Base-by-base conservation (phyloP, 23 tunicate genomes). In the Styela plicata region DNA sequence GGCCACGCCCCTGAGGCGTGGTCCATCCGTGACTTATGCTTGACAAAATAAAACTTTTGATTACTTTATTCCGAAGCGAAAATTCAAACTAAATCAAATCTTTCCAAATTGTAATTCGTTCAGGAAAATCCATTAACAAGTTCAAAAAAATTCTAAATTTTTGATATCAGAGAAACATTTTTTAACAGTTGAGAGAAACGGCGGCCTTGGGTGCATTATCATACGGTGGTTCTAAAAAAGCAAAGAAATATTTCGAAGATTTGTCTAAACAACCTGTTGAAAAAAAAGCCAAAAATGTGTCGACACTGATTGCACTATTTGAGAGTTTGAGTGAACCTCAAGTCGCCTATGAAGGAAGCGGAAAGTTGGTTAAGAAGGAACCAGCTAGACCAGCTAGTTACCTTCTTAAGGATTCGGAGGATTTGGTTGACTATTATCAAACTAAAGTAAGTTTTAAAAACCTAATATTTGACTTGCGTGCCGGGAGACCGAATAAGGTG, bases 171-270 rank as follows among this genome's bases (percentile, higher is more conserved):
- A n/a, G n/a, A n/a, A n/a, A n/a, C n/a, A n/a, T n/a, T n/a, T n/a
- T 44, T 44, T 44, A 44, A 44, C 57, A 44, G 57, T 18, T 71
- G 3, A 22, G 17, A n/a, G 34, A 33, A 10, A 34, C 75, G 21
- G 79, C 84, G 7, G 36, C 64, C 3, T 24, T 85, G 29, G 79
- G 69, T 10, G 84, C 76, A 2, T 61, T 67, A 2, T 36, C 36
- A 22, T 85, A 70, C 22, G 69, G 27, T 21, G 34, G 75, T 16
- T 30, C 26, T 10, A 29, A 64, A 29, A 79, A 79, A 69, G 69
- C 74, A 5, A 26, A 53, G 23, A 73, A 82, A 20, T 87, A 52
- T 33, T 87, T 86, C 86, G 53, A 82, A 29, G 68, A 75, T 26
- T 33, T 82, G 70, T 69, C 69, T 1, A 35, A 64, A 36, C 76